Base-by-base conservation (phyloP, 2,113 vertebrate species). In the Calypte anna region DNA sequence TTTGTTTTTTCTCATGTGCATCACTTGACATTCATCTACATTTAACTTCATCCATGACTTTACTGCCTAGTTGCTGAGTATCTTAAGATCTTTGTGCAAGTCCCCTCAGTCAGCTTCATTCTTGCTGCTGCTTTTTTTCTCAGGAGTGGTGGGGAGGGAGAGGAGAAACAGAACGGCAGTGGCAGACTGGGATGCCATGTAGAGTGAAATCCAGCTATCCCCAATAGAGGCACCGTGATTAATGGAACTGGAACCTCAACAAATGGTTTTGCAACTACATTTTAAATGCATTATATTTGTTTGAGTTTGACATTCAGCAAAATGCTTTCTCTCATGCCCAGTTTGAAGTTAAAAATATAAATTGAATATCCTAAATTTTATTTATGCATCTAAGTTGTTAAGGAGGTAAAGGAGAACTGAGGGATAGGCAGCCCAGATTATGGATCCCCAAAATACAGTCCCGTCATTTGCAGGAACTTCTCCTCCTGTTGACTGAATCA, bases 301-400 rank as follows among this genome's bases (percentile, higher is more conserved):
- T 51, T 66, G 77, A 61, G 62, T 25, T 90, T 94, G 80, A 72
- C 88, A 93, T 93, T 89, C 74, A 79, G 81, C 67, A 82, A 90
- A 96, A 94, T 48, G 48, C 68, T 86, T 94, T 86, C 59, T 88
- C 86, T 93, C 82, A 62, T 64, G 33, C 58, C 79, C 75, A 22
- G 46, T 81, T 91, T 90, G 90, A 81, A 93, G 86, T 82, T 88
- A 83, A 77, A 90, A 88, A 88, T 73, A 94, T 82, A 86, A 84
- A 80, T 62, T 81, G 89, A 87, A 92, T 92, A 86, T 46, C 95
- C 95, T 79, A 91, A 91, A 93, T 96, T 96, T 96, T 95, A 95
- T 78, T 96, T 95, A 84, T 86, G 95, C 86, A 92, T 92, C 89
- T 95, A 1, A 87, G 77, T 89, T 66, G 87, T 95, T 90, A 88